Evolutionary conservation across 2,113 vertebrate species (phyloP).

Genomic region (Synodontis membranacea): DNA sequence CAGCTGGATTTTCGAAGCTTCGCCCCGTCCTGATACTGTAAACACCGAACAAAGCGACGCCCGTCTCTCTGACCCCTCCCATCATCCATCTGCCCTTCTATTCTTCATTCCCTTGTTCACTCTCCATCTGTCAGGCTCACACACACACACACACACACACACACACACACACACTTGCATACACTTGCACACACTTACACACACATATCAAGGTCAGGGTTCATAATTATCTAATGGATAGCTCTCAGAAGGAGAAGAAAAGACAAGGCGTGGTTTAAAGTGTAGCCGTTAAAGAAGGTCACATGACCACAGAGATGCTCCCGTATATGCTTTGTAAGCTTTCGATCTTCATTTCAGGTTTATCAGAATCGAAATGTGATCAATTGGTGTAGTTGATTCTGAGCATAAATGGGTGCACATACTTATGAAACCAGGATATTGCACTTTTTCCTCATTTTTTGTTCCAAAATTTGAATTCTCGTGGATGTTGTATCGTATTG

Average conservation of each 20-base stretch:
- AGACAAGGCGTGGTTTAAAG: not conserved
- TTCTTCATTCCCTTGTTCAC: not conserved
- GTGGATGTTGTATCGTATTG: too few relatives aligned
- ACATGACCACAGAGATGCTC: not conserved
- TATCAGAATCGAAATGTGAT: too few relatives aligned
- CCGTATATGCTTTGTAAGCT: too few relatives aligned
- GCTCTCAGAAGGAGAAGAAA: conserved; percentile 4
- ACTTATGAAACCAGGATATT: too few relatives aligned
- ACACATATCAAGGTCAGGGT: conserved; percentile 51
- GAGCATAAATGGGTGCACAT: too few relatives aligned
- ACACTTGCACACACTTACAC: not conserved
- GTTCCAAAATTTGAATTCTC: too few relatives aligned
- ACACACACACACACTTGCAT: conserved; percentile 13
- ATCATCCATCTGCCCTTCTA: conserved; percentile 7
- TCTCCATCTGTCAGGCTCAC: conserved; percentile 62
- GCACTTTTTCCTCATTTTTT: too few relatives aligned
- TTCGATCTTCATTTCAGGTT: too few relatives aligned
- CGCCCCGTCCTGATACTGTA: not conserved
- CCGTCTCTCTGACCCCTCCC: not conserved
- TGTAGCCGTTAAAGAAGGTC: not conserved
- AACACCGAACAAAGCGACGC: conserved; percentile 6
- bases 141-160: not conserved
- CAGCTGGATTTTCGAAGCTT: conserved; percentile 6
- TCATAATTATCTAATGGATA: conserved; percentile 56
- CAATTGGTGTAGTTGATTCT: too few relatives aligned